phyloP scores from a whole-genome alignment of 2,113 vertebrate species.

The Gnathonemus longibarbis region DNA sequence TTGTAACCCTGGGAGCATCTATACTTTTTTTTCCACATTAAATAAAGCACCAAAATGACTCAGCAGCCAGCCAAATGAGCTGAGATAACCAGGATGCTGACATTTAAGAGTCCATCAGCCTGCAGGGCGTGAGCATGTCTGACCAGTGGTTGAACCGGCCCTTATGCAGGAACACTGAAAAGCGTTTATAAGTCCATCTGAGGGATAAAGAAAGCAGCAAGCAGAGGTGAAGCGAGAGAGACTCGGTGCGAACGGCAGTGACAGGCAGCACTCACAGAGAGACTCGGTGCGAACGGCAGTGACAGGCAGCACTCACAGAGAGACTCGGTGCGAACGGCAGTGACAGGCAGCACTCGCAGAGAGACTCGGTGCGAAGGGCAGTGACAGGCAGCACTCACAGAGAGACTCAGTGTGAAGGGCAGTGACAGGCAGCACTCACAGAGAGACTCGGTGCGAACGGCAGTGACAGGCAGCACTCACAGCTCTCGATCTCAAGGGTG shows the following conservation, averaged over 20 bases:
- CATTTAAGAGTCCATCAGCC: neutral
- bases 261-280: too few species aligned
- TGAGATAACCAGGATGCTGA: neutral
- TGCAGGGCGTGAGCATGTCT: neutral
- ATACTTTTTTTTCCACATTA: neutral
- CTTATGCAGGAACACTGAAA: neutral
- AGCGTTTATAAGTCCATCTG: neutral
- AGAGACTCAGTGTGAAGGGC: neutral
- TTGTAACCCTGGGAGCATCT: neutral
- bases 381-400: neutral
- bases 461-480: slow-evolving; percentile 63
- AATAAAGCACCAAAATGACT: neutral
- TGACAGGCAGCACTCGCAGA: too few species aligned
- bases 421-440: neutral
- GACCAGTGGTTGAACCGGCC: neutral
- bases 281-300: too few species aligned
- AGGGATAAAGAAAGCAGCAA: neutral
- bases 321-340: too few species aligned
- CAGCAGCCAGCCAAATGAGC: neutral
- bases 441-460: too few species aligned
- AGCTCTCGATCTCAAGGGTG: slow-evolving; percentile 91
- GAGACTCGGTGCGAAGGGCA: too few species aligned
- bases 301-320: too few species aligned
- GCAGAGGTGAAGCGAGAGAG: neutral
- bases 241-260: too few species aligned